phyloP scores from a whole-genome alignment of 2,888 invertebrate species.

The Sialis fuliginosa region DNA sequence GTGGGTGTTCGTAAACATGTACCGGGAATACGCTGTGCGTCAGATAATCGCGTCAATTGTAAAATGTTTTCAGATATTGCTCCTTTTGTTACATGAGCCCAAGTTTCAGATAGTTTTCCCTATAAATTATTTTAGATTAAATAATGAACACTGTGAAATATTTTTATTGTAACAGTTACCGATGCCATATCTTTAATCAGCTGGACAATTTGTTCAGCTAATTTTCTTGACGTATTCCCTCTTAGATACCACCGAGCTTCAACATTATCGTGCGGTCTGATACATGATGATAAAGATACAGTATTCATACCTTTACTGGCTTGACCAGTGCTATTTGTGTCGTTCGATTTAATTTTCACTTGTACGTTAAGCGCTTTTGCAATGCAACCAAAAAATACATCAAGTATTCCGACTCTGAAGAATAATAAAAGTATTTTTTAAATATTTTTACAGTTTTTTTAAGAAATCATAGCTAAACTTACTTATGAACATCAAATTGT shows the following conservation, averaged over 20 bases:
- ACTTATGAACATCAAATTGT: slow-evolving; percentile 34
- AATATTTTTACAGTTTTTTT: slow-evolving; percentile 2
- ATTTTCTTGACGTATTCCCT: slow-evolving; percentile 65
- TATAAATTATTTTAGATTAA: slow-evolving; percentile 20
- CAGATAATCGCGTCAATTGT: slow-evolving; percentile 63
- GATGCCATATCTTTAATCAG: slow-evolving; percentile 84
- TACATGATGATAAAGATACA: slow-evolving; percentile 37
- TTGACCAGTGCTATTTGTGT: slow-evolving; percentile 22
- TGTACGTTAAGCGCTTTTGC: slow-evolving; percentile 83
- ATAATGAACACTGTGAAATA: background rate
- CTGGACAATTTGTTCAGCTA: slow-evolving; percentile 74
- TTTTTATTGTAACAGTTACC: slow-evolving; percentile 32
- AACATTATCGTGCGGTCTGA: slow-evolving; percentile 37
- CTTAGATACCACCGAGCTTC: slow-evolving; percentile 64
- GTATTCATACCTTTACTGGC: slow-evolving; percentile 31
- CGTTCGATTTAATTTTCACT: slow-evolving; percentile 56
- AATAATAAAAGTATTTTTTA: slow-evolving; percentile 5
- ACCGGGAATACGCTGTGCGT: slow-evolving; percentile 52
- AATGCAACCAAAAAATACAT: slow-evolving; percentile 78
- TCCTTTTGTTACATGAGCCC: slow-evolving; percentile 75
- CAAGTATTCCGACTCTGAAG: slow-evolving; percentile 57
- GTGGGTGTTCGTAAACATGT: slow-evolving; percentile 70
- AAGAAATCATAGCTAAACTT: slow-evolving; percentile 1
- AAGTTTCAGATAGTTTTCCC: slow-evolving; percentile 71
- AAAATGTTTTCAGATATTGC: slow-evolving; percentile 77